phyloP scores from a whole-genome alignment of 2,888 invertebrate genomes.

The Latrodectus elegans region DNA sequence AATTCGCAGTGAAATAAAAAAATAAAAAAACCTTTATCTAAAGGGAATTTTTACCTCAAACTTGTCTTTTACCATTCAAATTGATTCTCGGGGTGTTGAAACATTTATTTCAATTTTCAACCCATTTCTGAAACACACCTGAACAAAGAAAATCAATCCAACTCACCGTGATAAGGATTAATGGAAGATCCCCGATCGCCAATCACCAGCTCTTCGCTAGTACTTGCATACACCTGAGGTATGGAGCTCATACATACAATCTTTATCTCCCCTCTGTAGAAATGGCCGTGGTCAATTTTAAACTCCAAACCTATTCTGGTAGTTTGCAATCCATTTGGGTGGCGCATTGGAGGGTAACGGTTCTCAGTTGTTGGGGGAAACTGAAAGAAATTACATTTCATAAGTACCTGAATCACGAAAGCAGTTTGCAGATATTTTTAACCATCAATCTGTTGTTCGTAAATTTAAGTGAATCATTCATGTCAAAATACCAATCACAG shows the following conservation, averaged over 20 bases:
- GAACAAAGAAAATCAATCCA: conserved; percentile 45
- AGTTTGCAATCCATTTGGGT: conserved; percentile 59
- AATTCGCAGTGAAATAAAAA: too few relatives aligned
- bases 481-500: too few relatives aligned
- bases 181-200: conserved; percentile 63
- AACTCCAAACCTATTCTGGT: conserved; percentile 59
- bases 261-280: conserved; percentile 56
- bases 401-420: too few relatives aligned
- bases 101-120: conserved; percentile 54
- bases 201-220: conserved; percentile 68
- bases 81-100: conserved; percentile 9
- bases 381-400: conserved; percentile 9
- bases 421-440: too few relatives aligned
- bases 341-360: conserved; percentile 54
- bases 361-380: conserved; percentile 42
- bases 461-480: too few relatives aligned
- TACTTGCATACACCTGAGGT: conserved; percentile 67
- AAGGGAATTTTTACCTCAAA: too few relatives aligned
- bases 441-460: too few relatives aligned
- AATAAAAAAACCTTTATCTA: too few relatives aligned
- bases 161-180: conserved; percentile 67
- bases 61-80: conserved; percentile 3
- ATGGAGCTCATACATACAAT: conserved; percentile 67
- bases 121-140: not conserved
- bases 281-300: conserved; percentile 47